Evolutionary conservation across 1,140 invertebrate genomes (phyloP).

Genomic region (Lepeophtheirus salmonis): DNA sequence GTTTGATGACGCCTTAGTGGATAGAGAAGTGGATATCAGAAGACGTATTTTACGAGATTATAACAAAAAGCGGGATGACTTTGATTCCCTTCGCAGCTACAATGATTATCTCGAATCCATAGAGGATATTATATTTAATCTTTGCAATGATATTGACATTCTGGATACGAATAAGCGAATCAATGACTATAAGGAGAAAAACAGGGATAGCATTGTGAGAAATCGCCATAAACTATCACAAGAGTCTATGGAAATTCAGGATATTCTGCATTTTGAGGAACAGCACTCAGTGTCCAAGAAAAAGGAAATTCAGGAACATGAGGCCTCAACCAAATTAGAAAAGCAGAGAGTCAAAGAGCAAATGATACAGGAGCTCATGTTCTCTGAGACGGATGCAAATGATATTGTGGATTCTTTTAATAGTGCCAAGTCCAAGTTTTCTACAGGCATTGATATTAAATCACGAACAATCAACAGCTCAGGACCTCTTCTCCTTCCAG

Average conservation of each 20-base stretch:
- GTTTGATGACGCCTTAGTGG: conserved; percentile 86
- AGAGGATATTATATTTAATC: conserved; percentile 74
- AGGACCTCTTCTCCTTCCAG: conserved; percentile 41
- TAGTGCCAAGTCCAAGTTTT: conserved; percentile 50
- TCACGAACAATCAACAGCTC: conserved; percentile 49
- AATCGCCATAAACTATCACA: conserved; percentile 39
- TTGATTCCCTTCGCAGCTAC: conserved; percentile 53
- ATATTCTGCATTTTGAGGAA: conserved; percentile 60
- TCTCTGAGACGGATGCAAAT: conserved; percentile 64
- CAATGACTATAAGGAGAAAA: conserved; percentile 82
- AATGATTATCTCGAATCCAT: conserved; percentile 83
- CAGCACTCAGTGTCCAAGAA: conserved; percentile 28
- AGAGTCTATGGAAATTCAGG: conserved; percentile 52
- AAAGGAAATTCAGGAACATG: conserved; percentile 41
- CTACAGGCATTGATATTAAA: conserved; percentile 42
- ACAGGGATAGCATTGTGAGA: conserved; percentile 70
- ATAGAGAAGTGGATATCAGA: conserved; percentile 92
- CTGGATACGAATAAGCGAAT: conserved; percentile 73
- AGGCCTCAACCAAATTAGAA: conserved; percentile 41
- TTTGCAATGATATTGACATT: conserved; percentile 74
- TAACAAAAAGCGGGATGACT: conserved; percentile 80
- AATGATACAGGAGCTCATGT: conserved; percentile 82
- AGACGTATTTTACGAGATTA: conserved; percentile 70
- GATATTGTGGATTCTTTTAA: conserved; percentile 60
- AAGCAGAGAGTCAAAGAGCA: conserved; percentile 70